A percentile compares a stretch with the other conserved stretches of the same genome.
Evolutionary conservation across 2,113 vertebrate genomes (phyloP).

Genomic region (Morone chrysops): DNA sequence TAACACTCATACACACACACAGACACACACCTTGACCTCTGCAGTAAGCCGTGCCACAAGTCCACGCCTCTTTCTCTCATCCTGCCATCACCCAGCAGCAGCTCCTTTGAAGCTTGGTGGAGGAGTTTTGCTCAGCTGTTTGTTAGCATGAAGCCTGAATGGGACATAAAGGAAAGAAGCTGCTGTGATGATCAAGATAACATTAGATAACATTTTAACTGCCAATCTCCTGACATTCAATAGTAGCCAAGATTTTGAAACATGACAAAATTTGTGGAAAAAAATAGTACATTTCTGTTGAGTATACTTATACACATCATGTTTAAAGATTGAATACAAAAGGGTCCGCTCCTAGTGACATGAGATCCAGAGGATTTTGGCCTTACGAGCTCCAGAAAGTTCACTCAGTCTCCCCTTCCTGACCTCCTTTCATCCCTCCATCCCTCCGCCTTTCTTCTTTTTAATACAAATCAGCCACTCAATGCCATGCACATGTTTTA

Average conservation of each 20-base stretch:
- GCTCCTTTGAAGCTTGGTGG: slow-evolving; percentile 40
- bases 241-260: background rate
- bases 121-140: slow-evolving; percentile 52
- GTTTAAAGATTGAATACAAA: slow-evolving; percentile 38
- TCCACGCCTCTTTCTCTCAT: slow-evolving; percentile 29
- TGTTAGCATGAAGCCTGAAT: slow-evolving; percentile 9
- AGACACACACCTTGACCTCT: slow-evolving; percentile 66
- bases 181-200: slow-evolving; percentile 30
- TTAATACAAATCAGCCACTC: slow-evolving; percentile 82
- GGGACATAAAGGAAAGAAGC: background rate
- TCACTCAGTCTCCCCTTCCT: slow-evolving; percentile 67
- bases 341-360: slow-evolving; percentile 45
- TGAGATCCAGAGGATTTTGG: slow-evolving; percentile 66
- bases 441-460: slow-evolving; percentile 73
- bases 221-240: background rate
- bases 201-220: background rate
- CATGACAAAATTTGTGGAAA: background rate
- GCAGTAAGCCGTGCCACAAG: slow-evolving; percentile 28
- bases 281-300: background rate
- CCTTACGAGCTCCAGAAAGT: slow-evolving; percentile 64
- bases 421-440: slow-evolving; percentile 77
- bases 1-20: slow-evolving; percentile 57
- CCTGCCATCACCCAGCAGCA: slow-evolving; percentile 46
- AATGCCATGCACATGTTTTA: slow-evolving; percentile 79
- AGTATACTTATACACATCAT: background rate